Evolutionary conservation across 2,113 vertebrate species (phyloP), one percentile per base, ranked within the genome.

Genomic region (Prunella fulvescens): DNA sequence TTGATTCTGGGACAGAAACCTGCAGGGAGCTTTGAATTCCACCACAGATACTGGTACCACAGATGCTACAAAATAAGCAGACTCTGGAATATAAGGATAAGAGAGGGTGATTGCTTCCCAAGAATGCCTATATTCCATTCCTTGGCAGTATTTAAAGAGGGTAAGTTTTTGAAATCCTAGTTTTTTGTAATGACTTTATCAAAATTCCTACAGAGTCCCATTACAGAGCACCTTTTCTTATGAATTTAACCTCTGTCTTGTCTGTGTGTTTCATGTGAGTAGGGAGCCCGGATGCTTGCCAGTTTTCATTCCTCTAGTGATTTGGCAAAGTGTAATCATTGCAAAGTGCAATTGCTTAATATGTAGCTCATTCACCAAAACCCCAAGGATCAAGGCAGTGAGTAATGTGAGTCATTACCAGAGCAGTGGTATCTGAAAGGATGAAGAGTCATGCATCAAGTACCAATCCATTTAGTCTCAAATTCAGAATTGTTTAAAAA

Each of bases 291-390:
- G 61, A 28, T 54, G 76, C 76, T 92, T 90, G 42, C 92, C 83
- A 66, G 73, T 83, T 94, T 92, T 76, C 86, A 77, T 91, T 58
- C 58, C 94, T 84, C 77, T 71, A n/a, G 69, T 89, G 86, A 85
- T 76, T 92, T 87, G 77, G 70, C 66, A 33, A 93, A 95, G 73
- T 81, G 84, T 92, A 94, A 94, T 96, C 73, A 80, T 80, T 95
- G 77, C 82, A 51, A 94, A 96, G 86, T 90, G 82, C 92, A 94
- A 72, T 73, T 93, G 74, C 64, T 97, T 94, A 93, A 74, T 88
- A 71, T 72, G 86, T 88, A 92, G 93, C 78, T 81, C 78, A 79
- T 97, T 96, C 82, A 67, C 62, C 85, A 81, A 95, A 93, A 91
- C 88, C 90, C 77, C 76, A 81, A 91, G 82, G 83, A 93, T 39